Percentiles rank a stretch among this genome's conserved stretches.
Conservation (phyloP, 2,888 invertebrate genomes). For the Cremastinae sp. region DNA sequence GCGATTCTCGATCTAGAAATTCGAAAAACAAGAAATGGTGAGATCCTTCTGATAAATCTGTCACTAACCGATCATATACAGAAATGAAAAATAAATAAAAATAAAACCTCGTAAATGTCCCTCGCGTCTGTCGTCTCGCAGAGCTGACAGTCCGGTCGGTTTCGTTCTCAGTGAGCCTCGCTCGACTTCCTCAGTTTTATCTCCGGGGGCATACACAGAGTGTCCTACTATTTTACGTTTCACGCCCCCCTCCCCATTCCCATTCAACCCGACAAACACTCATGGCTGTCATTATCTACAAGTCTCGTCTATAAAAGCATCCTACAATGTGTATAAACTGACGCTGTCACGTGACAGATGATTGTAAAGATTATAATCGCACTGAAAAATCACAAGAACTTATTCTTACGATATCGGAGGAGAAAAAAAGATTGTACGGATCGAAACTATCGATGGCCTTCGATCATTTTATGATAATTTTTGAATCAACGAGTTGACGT, state of each 20-base stretch:
- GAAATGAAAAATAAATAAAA: neutral
- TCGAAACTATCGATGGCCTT: too few species aligned
- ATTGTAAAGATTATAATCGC: too few species aligned
- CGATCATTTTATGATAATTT: too few species aligned
- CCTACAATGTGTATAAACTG: too few species aligned
- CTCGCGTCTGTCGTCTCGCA: constrained; percentile 40
- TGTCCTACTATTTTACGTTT: constrained; percentile 57
- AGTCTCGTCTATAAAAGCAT: too few species aligned
- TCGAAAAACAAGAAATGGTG: neutral
- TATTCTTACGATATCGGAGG: too few species aligned
- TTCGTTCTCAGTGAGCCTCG: constrained; percentile 54
- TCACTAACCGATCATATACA: neutral
- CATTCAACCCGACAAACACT: constrained; percentile 26
- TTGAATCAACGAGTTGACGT: too few species aligned
- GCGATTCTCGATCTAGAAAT: neutral
- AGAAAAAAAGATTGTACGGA: too few species aligned
- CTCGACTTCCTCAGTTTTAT: constrained; percentile 59
- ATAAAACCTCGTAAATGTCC: constrained; percentile 15
- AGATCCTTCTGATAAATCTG: neutral
- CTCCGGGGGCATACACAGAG: constrained; percentile 49
- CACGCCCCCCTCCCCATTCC: constrained; percentile 36
- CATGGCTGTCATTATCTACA: too few species aligned
- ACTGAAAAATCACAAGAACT: too few species aligned
- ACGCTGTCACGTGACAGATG: too few species aligned
- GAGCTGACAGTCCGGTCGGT: constrained; percentile 43